Evolutionary conservation across 2,888 invertebrate genomes (phyloP).

Genomic region (Rhagonycha lutea): DNA sequence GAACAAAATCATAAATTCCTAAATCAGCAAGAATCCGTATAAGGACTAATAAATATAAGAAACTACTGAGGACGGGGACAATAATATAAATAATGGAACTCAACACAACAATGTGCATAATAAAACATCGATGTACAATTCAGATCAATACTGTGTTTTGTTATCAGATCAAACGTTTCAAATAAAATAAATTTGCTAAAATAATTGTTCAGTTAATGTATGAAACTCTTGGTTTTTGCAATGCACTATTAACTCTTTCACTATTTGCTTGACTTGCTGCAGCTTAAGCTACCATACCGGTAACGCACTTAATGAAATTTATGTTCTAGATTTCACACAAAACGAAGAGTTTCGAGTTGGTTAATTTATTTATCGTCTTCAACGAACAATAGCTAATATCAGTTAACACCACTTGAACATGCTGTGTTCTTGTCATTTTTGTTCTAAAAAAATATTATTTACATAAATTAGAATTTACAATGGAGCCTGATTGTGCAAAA

Average conservation of each 20-base stretch:
- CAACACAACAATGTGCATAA: conserved; percentile 49
- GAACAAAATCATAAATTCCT: conserved; percentile 35
- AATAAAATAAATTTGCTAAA: conserved; percentile 52
- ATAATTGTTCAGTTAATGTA: conserved; percentile 29
- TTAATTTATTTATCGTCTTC: conserved; percentile 53
- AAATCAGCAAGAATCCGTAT: conserved; percentile 37
- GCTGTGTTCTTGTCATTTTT: conserved; percentile 33
- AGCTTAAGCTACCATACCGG: conserved; percentile 52
- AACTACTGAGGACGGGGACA: conserved; percentile 37
- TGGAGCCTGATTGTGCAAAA: conserved; percentile 5
- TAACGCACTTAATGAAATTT: conserved; percentile 55
- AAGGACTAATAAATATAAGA: conserved; percentile 37
- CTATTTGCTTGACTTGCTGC: conserved; percentile 40
- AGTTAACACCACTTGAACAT: conserved; percentile 48
- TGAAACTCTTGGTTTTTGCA: background rate
- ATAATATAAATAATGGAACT: conserved; percentile 50
- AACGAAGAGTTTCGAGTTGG: conserved; percentile 48
- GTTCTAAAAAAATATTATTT: conserved; percentile 26
- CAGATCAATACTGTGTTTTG: conserved; percentile 53
- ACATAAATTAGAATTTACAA: conserved; percentile 31
- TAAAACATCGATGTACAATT: conserved; percentile 52
- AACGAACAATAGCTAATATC: conserved; percentile 52
- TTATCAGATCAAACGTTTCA: conserved; percentile 53
- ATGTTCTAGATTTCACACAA: conserved; percentile 51
- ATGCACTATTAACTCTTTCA: conserved; percentile 9